phyloP scores from a whole-genome alignment of 2,797 vertebrate genomes.

The Lophotriccus pileatus region DNA sequence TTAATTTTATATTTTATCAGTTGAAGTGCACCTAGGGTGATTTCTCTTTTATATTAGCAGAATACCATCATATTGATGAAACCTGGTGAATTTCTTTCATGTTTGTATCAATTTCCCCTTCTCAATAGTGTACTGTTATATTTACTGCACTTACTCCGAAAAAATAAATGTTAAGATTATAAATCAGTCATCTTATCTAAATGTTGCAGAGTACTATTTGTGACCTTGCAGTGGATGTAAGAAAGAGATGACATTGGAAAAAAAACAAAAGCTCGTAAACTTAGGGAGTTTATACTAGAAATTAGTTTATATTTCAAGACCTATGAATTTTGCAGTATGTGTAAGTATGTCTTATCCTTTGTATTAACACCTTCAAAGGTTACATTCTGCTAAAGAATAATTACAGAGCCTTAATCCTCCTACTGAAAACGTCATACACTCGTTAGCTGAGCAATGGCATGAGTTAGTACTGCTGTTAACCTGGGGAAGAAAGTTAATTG shows the following conservation, averaged over 20 bases:
- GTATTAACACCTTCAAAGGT: background rate
- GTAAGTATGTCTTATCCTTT: background rate
- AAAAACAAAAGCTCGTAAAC: background rate
- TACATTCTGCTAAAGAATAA: background rate
- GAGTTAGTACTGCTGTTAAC: background rate
- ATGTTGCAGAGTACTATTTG: background rate
- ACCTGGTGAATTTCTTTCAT: background rate
- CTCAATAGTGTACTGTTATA: background rate
- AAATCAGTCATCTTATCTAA: background rate
- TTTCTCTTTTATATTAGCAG: background rate
- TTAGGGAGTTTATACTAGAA: background rate
- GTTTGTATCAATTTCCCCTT: background rate
- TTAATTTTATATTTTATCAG: background rate
- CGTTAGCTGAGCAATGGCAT: background rate
- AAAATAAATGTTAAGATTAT: background rate
- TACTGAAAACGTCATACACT: background rate
- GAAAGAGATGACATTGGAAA: background rate
- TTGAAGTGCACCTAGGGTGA: background rate
- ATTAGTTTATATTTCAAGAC: background rate
- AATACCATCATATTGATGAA: background rate
- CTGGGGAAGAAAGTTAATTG: background rate
- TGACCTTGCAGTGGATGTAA: background rate
- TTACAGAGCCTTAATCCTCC: background rate
- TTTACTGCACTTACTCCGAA: background rate
- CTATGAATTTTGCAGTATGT: background rate